Evolutionary conservation across 1,140 invertebrate genomes (phyloP).

Genomic region (Pseudomyrmex concolor): DNA sequence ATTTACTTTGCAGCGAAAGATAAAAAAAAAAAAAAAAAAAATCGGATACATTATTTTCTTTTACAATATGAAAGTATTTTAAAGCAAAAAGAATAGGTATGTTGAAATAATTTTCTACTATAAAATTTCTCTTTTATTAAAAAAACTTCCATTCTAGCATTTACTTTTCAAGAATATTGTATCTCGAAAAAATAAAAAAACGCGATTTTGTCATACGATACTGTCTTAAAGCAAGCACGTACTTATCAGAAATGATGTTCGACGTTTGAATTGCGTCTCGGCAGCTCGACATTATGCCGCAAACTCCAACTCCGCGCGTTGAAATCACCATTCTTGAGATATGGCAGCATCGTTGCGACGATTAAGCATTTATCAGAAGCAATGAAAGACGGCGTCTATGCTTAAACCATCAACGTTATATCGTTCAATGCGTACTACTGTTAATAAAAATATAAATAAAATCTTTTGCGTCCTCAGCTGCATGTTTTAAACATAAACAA

Average conservation of each 20-base stretch:
- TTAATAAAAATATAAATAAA: constrained; percentile 19
- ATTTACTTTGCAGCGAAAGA: constrained; percentile 16
- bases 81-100: not conserved
- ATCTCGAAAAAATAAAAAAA: constrained; percentile 4
- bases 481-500: not conserved
- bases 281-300: not conserved
- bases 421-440: not conserved
- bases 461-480: not conserved
- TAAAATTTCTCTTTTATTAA: not conserved
- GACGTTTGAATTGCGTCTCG: not conserved
- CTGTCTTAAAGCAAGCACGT: not conserved
- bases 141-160: not conserved
- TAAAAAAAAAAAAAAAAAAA: not conserved
- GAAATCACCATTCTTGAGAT: constrained; percentile 28
- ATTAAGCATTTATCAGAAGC: not conserved
- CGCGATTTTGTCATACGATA: constrained; percentile 11
- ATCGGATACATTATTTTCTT: not conserved
- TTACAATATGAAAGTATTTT: not conserved
- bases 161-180: constrained; percentile 7
- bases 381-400: not conserved
- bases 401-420: not conserved
- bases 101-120: not conserved
- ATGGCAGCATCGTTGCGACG: not conserved
- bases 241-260: not conserved
- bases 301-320: not conserved